These are phyloP conservation scores for Epinotia bilunana DNA, from an alignment of 2,888 invertebrate genomes.

Conservation along the genomic window DNA sequence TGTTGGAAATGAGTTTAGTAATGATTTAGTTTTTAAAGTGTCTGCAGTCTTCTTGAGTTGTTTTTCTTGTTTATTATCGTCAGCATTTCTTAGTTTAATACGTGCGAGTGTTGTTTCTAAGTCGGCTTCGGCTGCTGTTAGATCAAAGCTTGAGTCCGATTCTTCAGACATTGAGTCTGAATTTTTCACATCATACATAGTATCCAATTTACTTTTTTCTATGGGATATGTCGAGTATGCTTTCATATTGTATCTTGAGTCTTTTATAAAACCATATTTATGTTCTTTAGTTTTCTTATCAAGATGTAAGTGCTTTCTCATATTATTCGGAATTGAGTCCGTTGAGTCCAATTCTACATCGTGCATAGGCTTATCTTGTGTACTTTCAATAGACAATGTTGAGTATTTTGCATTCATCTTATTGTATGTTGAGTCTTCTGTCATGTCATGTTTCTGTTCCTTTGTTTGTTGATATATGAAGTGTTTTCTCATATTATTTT, in stretches of 20 bases:
- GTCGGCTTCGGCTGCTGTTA: conserved; percentile 8
- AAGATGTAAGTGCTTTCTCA: not conserved
- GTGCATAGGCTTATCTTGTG: not conserved
- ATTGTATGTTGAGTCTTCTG: not conserved
- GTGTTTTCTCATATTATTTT: conserved; percentile 28
- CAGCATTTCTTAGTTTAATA: conserved; percentile 13
- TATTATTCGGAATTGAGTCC: not conserved
- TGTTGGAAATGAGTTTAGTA: not conserved
- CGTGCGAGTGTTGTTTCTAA: conserved; percentile 19
- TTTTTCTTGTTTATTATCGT: not conserved
- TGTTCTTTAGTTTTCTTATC: not conserved
- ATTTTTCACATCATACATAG: not conserved
- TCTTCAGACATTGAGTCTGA: not conserved
- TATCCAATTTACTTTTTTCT: conserved; percentile 26
- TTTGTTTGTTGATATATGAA: not conserved
- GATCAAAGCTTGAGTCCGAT: not conserved
- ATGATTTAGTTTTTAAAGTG: not conserved
- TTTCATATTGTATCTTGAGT: not conserved
- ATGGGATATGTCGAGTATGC: not conserved
- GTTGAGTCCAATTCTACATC: not conserved
- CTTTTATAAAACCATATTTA: not conserved
- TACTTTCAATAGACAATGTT: not conserved
- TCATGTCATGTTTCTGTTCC: not conserved
- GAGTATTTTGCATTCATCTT: conserved; percentile 8
- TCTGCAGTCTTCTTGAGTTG: not conserved